Evolutionary conservation across 2,113 vertebrate genomes (phyloP).

Genomic region (Aptenodytes patagonicus): DNA sequence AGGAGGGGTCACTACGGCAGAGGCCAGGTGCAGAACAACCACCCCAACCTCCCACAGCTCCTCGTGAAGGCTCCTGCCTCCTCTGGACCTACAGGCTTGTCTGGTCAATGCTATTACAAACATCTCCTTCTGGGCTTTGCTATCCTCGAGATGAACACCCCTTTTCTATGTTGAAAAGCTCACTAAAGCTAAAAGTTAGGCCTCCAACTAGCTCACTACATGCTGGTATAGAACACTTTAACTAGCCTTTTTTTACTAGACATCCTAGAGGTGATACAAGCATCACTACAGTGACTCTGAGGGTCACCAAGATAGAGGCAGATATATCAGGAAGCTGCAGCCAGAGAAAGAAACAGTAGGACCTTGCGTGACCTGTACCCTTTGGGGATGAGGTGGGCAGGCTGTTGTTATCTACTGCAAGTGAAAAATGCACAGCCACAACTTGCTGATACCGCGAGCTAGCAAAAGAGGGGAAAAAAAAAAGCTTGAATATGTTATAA

Average conservation of each 20-base stretch:
- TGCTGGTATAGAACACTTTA: background rate
- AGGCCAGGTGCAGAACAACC: background rate
- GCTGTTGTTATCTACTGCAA: background rate
- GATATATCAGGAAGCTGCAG: background rate
- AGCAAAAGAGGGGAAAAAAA: background rate
- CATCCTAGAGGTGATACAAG: background rate
- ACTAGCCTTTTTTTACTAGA: background rate
- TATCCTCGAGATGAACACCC: background rate
- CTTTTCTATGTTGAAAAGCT: background rate
- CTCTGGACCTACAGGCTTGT: background rate
- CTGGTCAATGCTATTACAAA: background rate
- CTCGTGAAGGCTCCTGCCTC: background rate
- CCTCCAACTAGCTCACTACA: background rate
- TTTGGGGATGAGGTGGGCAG: background rate
- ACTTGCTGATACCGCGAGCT: background rate
- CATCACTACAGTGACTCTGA: background rate
- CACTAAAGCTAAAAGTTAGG: background rate
- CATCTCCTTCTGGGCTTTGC: background rate
- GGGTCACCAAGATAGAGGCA: background rate
- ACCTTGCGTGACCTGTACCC: background rate
- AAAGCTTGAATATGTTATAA: background rate
- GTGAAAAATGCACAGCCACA: background rate
- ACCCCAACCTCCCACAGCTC: background rate
- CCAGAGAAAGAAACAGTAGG: background rate
- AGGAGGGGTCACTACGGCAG: background rate